These are phyloP conservation scores for Vipera latastei DNA, from an alignment of 2,797 vertebrate genomes.

Conservation along the genomic window DNA sequence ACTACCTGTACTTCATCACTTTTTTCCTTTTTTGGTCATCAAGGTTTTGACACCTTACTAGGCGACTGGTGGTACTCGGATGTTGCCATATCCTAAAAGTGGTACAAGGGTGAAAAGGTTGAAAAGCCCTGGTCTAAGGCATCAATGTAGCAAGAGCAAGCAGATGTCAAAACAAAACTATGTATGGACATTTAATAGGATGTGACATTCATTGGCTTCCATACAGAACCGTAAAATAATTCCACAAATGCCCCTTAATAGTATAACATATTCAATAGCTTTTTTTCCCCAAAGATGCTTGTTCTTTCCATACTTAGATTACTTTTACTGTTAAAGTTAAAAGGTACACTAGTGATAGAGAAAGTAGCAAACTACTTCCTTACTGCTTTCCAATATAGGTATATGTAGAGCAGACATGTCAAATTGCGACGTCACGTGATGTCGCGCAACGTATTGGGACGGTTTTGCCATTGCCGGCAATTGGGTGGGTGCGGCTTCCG, in stretches of 20 bases:
- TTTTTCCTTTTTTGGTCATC: too few species aligned
- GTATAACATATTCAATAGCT: neutral
- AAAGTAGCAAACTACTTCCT: neutral
- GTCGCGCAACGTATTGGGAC: too few species aligned
- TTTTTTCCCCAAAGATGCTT: neutral
- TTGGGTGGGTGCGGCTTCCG: too few species aligned
- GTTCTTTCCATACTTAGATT: neutral
- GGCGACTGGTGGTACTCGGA: too few species aligned
- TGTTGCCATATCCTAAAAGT: too few species aligned
- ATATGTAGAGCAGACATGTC: neutral
- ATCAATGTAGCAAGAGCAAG: neutral
- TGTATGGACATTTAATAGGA: slow-evolving; percentile 11
- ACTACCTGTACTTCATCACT: too few species aligned
- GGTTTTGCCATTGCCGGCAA: too few species aligned
- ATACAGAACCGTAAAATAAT: slow-evolving; percentile 15
- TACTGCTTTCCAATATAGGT: neutral
- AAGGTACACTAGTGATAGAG: neutral
- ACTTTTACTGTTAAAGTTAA: neutral
- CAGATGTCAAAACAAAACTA: neutral
- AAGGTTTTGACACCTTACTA: too few species aligned
- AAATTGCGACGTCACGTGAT: too few species aligned
- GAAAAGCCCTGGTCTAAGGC: neutral
- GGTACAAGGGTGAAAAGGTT: too few species aligned
- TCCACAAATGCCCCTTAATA: neutral
- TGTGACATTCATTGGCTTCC: neutral